Evolutionary conservation across 2,113 vertebrate genomes (phyloP).

Genomic region (Edolisoma coerulescens): DNA sequence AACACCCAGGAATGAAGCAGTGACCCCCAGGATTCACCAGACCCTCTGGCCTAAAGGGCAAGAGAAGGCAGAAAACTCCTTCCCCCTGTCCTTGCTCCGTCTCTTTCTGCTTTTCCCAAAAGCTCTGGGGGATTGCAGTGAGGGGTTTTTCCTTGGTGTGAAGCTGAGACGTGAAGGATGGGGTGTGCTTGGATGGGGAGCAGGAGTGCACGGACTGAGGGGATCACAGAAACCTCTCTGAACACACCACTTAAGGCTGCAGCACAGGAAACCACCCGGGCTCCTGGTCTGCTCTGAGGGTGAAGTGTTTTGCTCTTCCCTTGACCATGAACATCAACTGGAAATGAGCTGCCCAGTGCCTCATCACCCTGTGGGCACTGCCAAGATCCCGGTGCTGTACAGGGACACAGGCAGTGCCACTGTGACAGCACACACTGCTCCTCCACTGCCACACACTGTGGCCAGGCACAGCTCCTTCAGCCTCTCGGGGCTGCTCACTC

Average conservation of each 20-base stretch:
- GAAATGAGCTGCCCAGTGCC: not conserved
- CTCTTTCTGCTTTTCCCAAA: not conserved
- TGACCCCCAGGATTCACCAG: not conserved
- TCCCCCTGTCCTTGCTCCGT: not conserved
- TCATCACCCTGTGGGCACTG: not conserved
- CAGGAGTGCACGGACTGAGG: not conserved
- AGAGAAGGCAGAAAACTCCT: not conserved
- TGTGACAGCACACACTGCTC: not conserved
- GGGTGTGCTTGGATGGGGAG: not conserved
- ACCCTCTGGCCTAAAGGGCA: not conserved
- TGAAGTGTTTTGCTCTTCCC: not conserved
- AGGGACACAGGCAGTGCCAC: not conserved
- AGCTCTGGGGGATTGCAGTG: not conserved
- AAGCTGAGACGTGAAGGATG: not conserved
- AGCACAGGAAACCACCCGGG: not conserved
- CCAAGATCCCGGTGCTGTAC: not conserved
- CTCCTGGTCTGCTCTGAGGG: not conserved
- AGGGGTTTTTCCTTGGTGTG: not conserved
- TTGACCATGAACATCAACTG: not conserved
- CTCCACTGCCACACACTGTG: not conserved
- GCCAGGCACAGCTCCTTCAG: accelerated
- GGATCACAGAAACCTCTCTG: not conserved
- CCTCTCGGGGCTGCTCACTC: not conserved
- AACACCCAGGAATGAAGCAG: not conserved
- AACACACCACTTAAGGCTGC: not conserved